Evolutionary conservation across 2,888 invertebrate species (phyloP), one percentile per base, ranked within the genome.

Genomic region (Hesperia comma): DNA sequence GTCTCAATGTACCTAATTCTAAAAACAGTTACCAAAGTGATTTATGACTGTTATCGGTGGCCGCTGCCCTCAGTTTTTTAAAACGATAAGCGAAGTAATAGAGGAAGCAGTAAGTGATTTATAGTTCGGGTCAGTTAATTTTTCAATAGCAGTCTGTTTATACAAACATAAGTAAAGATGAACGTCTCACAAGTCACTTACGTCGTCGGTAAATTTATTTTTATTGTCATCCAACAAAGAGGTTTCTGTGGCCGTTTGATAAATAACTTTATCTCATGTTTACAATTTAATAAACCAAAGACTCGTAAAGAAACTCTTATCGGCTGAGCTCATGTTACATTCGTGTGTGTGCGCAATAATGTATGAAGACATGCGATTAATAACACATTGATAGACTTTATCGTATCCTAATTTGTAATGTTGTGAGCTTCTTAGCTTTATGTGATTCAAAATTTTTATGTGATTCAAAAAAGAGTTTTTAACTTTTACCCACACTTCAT

Each of bases 21-120:
- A 77, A 76, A 77, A 80, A 77, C 72, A 74, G 74, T 79, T 74
- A 78, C 73, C 67, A 69, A 70, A 72, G 73, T 80, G 79, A 81
- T 80, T 90, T 89, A 90, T 88, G 79, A 77, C 70, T 77, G 75
- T 85, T 87, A 88, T 87, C 84, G 79, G 66, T 77, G 77, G 80
- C 75, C 79, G 74, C 75, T 81, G 81, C 77, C 79, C 81, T 77
- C 73, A 75, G 72, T 75, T 77, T 79, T 85, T 86, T 86, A 80
- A 80, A 80, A 78, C 83, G 89, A 90, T 90, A 91, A 89, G 84
- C 79, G 78, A 84, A 85, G 83, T 83, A 86, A 87, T 77, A 78
- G 77, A 80, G 80, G 79, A 81, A 81, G 79, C 77, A 73, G 72
- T 77, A 74, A 74, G 72, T 83, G 77, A 82, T 82, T 82, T 81